phyloP scores from a whole-genome alignment of 1,140 invertebrate species.

The Helicoverpa armigera region DNA sequence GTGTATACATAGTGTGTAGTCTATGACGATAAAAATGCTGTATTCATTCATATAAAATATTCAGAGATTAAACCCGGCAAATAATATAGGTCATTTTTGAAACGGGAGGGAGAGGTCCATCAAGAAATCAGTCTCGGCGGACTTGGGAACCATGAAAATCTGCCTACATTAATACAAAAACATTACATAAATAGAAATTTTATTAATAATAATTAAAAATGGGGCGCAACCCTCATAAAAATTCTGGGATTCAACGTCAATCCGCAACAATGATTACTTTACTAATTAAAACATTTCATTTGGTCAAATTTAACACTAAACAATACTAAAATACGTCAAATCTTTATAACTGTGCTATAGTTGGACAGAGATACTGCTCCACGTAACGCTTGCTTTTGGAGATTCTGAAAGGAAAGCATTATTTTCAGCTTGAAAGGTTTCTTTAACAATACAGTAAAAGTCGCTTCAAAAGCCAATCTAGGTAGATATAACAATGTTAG shows the following conservation, averaged over 20 bases:
- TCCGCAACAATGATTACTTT: slow-evolving; percentile 7
- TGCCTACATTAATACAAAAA: not conserved
- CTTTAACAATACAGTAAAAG: not conserved
- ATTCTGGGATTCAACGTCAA: slow-evolving; percentile 28
- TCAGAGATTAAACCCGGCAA: no score
- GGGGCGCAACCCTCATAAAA: slow-evolving; percentile 41
- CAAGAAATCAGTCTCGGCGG: no score
- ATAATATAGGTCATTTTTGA: no score
- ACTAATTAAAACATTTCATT: slow-evolving; percentile 11
- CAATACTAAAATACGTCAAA: slow-evolving; percentile 63
- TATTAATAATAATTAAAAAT: slow-evolving; percentile 46
- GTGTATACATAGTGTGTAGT: no score
- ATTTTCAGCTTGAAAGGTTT: not conserved
- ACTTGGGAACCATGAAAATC: not conserved
- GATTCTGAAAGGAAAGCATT: slow-evolving; percentile 75
- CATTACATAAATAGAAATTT: slow-evolving; percentile 41
- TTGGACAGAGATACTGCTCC: slow-evolving; percentile 81
- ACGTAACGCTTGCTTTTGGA: slow-evolving; percentile 81
- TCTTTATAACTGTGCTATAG: slow-evolving; percentile 79
- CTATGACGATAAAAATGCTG: no score
- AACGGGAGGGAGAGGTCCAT: no score
- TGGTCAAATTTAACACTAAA: slow-evolving; percentile 29
- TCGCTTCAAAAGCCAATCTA: no score
- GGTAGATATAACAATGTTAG: no score
- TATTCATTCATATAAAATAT: no score